phyloP scores from a whole-genome alignment of 2,113 vertebrate species.

The Plecotus auritus region DNA sequence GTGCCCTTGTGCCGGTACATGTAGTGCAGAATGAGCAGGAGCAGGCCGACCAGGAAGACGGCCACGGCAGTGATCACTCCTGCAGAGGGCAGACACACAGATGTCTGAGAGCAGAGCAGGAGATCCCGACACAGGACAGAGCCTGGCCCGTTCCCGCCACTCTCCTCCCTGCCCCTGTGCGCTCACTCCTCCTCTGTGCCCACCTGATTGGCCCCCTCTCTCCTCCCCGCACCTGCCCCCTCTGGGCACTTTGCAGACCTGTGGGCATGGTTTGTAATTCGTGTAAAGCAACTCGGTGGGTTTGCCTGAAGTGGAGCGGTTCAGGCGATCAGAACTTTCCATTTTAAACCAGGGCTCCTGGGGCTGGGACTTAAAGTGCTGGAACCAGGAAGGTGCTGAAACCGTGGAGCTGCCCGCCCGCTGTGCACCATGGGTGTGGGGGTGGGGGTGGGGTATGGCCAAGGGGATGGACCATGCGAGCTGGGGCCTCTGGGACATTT shows the following conservation, averaged over 20 bases:
- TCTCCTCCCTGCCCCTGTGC: no score
- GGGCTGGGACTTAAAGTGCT: background rate
- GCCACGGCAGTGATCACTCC: constrained; percentile 81
- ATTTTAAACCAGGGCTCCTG: background rate
- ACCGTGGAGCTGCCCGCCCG: accelerated
- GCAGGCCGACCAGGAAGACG: constrained; percentile 80
- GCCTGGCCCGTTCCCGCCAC: background rate
- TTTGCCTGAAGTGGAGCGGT: background rate
- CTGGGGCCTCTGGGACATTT: background rate
- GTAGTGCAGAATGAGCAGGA: constrained; percentile 81
- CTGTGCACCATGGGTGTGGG: no score
- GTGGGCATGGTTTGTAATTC: no score
- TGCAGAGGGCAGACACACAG: constrained; percentile 44
- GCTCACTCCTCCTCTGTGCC: background rate
- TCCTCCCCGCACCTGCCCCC: background rate
- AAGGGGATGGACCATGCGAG: no score
- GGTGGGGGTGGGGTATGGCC: background rate
- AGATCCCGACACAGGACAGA: background rate
- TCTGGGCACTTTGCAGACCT: no score
- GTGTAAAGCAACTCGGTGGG: accelerated
- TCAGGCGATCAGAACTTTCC: background rate
- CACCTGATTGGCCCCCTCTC: background rate
- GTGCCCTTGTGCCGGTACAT: constrained; percentile 85
- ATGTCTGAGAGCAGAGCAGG: no score
- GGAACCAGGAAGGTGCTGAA: background rate